Conservation (phyloP, 2,797 vertebrate genomes). For the Kryptolebias ocellatus region DNA sequence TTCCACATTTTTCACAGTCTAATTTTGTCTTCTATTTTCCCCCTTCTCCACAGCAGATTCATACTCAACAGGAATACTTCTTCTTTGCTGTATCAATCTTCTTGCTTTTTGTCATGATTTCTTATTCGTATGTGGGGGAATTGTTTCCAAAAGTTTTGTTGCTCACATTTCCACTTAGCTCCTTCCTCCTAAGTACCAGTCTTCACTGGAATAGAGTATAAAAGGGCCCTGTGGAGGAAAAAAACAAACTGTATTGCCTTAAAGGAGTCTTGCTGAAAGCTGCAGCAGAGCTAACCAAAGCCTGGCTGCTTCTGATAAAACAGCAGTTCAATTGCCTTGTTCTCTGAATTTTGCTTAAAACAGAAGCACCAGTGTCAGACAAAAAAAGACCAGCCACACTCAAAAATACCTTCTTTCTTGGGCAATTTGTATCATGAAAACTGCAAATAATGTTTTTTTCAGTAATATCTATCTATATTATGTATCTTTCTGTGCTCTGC, state of each 20-base stretch:
- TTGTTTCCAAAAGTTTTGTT: constrained; percentile 38
- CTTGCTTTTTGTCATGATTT: constrained; percentile 33
- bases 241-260: constrained; percentile 34
- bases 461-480: no score
- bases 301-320: constrained; percentile 39
- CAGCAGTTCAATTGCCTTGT: constrained; percentile 33
- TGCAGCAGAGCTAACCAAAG: constrained; percentile 36
- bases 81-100: constrained; percentile 49
- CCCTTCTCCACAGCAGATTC: constrained; percentile 26
- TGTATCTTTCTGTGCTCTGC: no score
- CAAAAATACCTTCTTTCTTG: not conserved
- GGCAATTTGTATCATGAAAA: not conserved
- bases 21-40: not conserved
- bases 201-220: constrained; percentile 35
- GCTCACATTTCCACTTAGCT: constrained; percentile 52
- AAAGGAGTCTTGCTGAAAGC: constrained; percentile 47
- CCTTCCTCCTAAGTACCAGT: constrained; percentile 45
- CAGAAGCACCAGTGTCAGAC: constrained; percentile 5
- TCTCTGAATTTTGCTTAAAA: constrained; percentile 41
- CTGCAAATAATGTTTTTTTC: not conserved
- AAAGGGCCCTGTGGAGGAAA: constrained; percentile 38
- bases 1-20: not conserved
- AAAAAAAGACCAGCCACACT: not conserved
- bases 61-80: constrained; percentile 40
- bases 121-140: constrained; percentile 22